Percentiles rank a stretch among this genome's conserved stretches.
phyloP scores from a whole-genome alignment of 2,797 vertebrate species.

The Miichthys miiuy region DNA sequence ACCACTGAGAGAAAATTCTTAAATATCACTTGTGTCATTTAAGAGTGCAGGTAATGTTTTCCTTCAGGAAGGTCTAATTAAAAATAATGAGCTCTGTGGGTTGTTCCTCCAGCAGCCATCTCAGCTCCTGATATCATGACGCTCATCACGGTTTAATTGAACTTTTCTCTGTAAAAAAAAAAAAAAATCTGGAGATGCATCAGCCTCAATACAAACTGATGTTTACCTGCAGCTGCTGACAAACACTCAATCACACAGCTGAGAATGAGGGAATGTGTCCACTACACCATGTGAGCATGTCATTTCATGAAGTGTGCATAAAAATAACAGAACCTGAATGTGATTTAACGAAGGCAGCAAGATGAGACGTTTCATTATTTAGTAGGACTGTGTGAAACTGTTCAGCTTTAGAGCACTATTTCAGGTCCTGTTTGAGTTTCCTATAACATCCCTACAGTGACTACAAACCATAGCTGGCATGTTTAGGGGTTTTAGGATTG shows the following conservation, averaged over 20 bases:
- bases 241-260: background rate
- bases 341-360: background rate
- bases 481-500: background rate
- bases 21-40: slow-evolving; percentile 1
- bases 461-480: background rate
- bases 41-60: background rate
- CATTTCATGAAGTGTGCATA: background rate
- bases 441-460: background rate
- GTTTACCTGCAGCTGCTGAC: background rate
- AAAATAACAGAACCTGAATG: background rate
- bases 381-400: background rate
- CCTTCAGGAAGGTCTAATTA: slow-evolving; percentile 3
- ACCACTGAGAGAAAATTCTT: background rate
- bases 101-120: slow-evolving; percentile 1
- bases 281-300: background rate
- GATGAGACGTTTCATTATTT: background rate
- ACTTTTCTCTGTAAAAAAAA: background rate
- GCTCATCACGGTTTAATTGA: background rate
- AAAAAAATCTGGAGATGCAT: background rate
- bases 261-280: background rate
- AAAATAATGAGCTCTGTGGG: slow-evolving; percentile 25
- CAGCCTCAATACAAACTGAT: background rate
- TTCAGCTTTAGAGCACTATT: background rate
- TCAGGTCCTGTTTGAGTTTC: background rate
- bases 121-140: background rate